Conservation (phyloP, 35 echinoderm and acorn worm species). For the Patiria miniata region DNA sequence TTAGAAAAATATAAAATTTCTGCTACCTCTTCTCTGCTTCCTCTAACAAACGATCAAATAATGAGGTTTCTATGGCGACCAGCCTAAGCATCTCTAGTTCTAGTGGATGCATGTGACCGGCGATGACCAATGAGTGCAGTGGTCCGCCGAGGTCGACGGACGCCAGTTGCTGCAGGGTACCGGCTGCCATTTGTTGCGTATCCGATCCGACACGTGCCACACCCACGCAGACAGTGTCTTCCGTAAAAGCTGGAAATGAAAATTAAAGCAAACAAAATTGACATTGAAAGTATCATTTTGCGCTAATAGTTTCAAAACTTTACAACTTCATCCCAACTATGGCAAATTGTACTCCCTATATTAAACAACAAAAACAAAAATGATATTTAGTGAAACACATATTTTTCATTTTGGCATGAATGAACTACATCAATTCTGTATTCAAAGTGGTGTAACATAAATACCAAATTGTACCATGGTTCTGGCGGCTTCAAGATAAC, state of each 20-base stretch:
- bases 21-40: constrained; percentile 47
- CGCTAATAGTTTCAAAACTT: too few species aligned
- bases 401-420: too few species aligned
- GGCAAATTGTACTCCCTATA: too few species aligned
- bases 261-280: constrained; percentile 9
- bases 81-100: constrained; percentile 88
- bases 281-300: not conserved
- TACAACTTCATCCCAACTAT: too few species aligned
- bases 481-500: too few species aligned
- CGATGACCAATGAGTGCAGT: constrained; percentile 97
- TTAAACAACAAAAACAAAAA: too few species aligned
- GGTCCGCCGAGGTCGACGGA: constrained; percentile 85
- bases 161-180: constrained; percentile 78
- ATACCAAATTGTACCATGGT: too few species aligned
- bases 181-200: constrained; percentile 74
- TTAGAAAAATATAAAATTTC: too few species aligned
- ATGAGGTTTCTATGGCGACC: constrained; percentile 60
- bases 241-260: constrained; percentile 58
- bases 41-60: constrained; percentile 74
- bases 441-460: too few species aligned
- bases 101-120: constrained; percentile 96
- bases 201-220: constrained; percentile 85
- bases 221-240: constrained; percentile 93
- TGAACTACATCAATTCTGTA: too few species aligned
- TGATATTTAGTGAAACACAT: too few species aligned